Evolutionary conservation across 2,888 invertebrate species (phyloP).

Genomic region (Amphipoea oculea): DNA sequence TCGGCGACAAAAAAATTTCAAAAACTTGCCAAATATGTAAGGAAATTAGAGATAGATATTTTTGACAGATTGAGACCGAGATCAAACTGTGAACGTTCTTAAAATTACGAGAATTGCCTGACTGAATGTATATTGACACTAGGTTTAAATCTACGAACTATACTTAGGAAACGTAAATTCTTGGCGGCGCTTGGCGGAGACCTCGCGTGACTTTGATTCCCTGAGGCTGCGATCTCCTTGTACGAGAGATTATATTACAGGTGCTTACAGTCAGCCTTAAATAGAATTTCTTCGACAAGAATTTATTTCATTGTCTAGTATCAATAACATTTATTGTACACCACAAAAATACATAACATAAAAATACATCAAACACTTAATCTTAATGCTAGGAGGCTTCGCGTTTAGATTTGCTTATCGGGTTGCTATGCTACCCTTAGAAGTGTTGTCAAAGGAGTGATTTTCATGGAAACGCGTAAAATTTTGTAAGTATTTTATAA

Average conservation of each 20-base stretch:
- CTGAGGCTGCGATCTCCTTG: conserved; percentile 16
- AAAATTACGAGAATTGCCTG: too few species aligned
- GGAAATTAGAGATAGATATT: too few species aligned
- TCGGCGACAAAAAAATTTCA: too few species aligned
- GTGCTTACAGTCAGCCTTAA: background rate
- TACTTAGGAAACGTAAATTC: conserved; percentile 71
- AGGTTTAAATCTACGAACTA: conserved; percentile 64
- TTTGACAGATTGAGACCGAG: too few species aligned
- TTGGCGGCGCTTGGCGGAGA: conserved; percentile 45
- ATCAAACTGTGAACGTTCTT: too few species aligned
- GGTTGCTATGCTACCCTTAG: background rate
- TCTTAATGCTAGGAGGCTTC: background rate
- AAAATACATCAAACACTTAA: too few species aligned
- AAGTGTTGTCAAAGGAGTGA: too few species aligned
- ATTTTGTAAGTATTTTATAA: background rate
- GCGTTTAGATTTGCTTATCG: background rate
- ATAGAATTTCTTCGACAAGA: background rate
- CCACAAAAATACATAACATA: too few species aligned
- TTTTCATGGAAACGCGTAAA: too few species aligned
- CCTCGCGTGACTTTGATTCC: conserved; percentile 44
- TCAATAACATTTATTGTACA: background rate
- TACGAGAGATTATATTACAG: background rate
- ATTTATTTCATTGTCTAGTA: background rate
- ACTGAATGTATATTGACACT: conserved; percentile 50
- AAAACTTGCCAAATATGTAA: too few species aligned